Percentiles rank a stretch among this genome's conserved stretches.
Evolutionary conservation across 92 coral and sea anemone genomes (phyloP).

Genomic region (Porites divaricata): DNA sequence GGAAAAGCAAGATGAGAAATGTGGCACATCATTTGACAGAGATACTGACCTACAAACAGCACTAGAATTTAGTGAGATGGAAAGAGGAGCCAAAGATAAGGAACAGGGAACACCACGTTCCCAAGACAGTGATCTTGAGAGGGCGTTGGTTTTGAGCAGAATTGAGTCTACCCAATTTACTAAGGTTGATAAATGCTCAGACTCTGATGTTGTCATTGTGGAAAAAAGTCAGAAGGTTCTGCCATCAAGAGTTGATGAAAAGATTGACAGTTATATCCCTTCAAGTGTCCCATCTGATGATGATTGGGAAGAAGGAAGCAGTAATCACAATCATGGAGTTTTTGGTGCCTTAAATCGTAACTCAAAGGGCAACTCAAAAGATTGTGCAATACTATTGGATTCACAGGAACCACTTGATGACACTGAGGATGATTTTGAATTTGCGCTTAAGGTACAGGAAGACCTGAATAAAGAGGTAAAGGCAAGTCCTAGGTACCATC

Average conservation of each 20-base stretch:
- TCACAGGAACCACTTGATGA: constrained; percentile 57
- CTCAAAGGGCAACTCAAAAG: constrained; percentile 19
- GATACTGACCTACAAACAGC: background rate
- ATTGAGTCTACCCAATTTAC: background rate
- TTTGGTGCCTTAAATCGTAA: background rate
- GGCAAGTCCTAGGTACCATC: background rate
- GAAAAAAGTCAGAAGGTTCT: background rate
- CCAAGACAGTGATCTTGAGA: background rate
- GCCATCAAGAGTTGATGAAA: background rate
- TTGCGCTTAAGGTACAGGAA: constrained; percentile 55
- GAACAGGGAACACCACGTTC: background rate
- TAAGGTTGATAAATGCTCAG: background rate
- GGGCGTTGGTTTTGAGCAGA: constrained; percentile 25
- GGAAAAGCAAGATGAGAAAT: background rate
- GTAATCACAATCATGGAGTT: background rate
- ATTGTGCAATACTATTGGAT: constrained; percentile 56
- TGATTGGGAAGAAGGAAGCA: background rate
- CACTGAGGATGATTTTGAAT: constrained; percentile 30
- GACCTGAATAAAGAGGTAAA: constrained; percentile 37
- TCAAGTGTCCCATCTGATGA: constrained; percentile 13
- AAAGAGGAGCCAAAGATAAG: background rate
- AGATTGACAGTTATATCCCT: constrained; percentile 6
- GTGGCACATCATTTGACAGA: background rate
- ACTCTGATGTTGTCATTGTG: background rate
- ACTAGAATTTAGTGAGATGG: constrained; percentile 21